Evolutionary conservation across 2,888 invertebrate genomes (phyloP), one percentile per base, ranked within the genome.

Genomic region (Chrysopilus asiliformis): DNA sequence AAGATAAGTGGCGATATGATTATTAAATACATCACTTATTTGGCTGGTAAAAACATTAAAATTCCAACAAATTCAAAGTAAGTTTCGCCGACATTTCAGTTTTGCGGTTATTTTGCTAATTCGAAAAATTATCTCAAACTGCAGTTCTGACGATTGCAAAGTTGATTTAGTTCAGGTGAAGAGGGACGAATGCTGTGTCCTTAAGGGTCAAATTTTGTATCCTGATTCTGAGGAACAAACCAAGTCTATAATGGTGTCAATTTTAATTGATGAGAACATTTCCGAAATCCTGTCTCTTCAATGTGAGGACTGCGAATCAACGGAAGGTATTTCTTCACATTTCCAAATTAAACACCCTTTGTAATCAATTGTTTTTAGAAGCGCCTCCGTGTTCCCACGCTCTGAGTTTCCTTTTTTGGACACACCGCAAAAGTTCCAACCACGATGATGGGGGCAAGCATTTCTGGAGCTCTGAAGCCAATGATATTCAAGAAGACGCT

Each of bases 81-180:
- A 29, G 27, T 16, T n/a, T 12, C 3, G 5, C 26, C 7, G 5
- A 10, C 22, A 13, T n/a, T 9, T 6, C 13, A 26, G 7, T 15
- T 25, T 4, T 14, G 27, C 4, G 4, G 4, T 9, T 10, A n/a
- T 15, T 6, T 17, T 24, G 14, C 8, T 18, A 12, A 17, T 19
- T 9, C 5, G 7, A 5, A 2, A 17, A 17, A 12, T 18, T 4
- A 12, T 4, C 13, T 34, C 14, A 15, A 29, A 7, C n/a, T n/a
- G n/a, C n/a, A n/a, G n/a, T n/a, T n/a, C 20, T 7, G 36, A 52
- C 18, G 50, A 51, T 38, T 49, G 52, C 10, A 39, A 52, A n/a
- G 49, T 58, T 3, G 60, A 61, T 38, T 59, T 50, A 30, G 60
- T 61, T 0, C 60, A 61, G 41, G 40, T 60, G 6, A 51, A 52